Conservation (phyloP, 1,140 invertebrate genomes). For the Drosophila eugracilis region DNA sequence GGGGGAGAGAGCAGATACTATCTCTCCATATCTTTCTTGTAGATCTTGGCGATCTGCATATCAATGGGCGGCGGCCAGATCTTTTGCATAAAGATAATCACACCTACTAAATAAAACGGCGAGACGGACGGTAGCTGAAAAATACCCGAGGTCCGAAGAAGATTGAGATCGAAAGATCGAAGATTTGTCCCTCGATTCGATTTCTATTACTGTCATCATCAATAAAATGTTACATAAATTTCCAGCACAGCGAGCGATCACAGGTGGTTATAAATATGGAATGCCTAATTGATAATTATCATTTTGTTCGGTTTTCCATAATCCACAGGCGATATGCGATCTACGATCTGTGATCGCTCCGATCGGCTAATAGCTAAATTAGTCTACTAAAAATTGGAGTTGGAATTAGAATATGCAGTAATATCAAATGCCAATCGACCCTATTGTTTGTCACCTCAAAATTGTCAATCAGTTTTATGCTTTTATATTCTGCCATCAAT, state of each 20-base stretch:
- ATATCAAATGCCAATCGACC: not conserved
- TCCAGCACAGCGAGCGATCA: slow-evolving; percentile 34
- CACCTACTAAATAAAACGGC: slow-evolving; percentile 77
- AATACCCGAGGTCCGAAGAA: slow-evolving; percentile 1
- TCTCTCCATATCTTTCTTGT: slow-evolving; percentile 9
- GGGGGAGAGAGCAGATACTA: not conserved
- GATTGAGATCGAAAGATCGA: slow-evolving; percentile 19
- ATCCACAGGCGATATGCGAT: slow-evolving; percentile 32
- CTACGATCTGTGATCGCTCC: slow-evolving; percentile 16
- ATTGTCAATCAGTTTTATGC: slow-evolving; percentile 43
- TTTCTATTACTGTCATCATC: slow-evolving; percentile 73
- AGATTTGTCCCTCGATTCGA: slow-evolving; percentile 70
- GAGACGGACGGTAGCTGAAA: slow-evolving; percentile 32
- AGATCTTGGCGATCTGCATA: slow-evolving; percentile 63
- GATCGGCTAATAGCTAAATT: slow-evolving; percentile 38
- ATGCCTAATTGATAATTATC: slow-evolving; percentile 84
- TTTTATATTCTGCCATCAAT: slow-evolving; percentile 44
- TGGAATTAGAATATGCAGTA: slow-evolving; percentile 14
- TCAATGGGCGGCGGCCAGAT: slow-evolving; percentile 56
- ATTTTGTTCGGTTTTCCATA: slow-evolving; percentile 69
- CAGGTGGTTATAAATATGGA: slow-evolving; percentile 64
- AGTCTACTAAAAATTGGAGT: slow-evolving; percentile 13
- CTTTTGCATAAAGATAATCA: slow-evolving; percentile 81
- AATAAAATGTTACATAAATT: slow-evolving; percentile 83
- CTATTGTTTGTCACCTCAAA: not conserved